phyloP scores from a whole-genome alignment of 2,113 vertebrate species.

The Diadophis punctatus region DNA sequence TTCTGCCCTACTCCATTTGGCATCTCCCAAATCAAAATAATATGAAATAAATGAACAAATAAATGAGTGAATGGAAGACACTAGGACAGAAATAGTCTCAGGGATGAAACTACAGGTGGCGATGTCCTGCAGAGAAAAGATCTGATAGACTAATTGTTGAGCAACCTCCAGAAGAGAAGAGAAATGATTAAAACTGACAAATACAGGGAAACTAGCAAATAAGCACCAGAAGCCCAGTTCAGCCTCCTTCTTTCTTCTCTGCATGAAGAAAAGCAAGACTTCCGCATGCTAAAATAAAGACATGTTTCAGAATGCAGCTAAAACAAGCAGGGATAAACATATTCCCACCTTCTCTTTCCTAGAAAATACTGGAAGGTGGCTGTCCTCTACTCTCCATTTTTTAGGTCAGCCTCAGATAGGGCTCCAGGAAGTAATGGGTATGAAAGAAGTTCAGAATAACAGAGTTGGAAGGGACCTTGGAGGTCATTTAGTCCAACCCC shows the following conservation, averaged over 20 bases:
- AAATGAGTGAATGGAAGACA: background rate
- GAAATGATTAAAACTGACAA: background rate
- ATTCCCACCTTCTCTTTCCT: background rate
- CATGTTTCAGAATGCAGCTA: background rate
- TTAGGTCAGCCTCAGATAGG: background rate
- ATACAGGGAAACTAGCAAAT: background rate
- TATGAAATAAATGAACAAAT: background rate
- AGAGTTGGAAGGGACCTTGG: no score
- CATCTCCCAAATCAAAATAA: background rate
- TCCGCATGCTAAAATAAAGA: background rate
- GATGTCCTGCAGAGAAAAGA: background rate
- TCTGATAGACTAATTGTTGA: background rate
- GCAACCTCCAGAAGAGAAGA: background rate
- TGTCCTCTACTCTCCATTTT: background rate
- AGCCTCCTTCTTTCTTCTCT: background rate
- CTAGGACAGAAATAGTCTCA: background rate
- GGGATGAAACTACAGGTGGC: background rate
- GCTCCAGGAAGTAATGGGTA: background rate
- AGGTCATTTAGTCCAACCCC: no score
- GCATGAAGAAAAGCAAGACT: background rate
- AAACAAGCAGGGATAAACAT: background rate
- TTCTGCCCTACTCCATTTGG: background rate
- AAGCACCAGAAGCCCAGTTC: background rate
- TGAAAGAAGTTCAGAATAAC: background rate
- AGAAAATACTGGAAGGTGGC: background rate